Conservation (phyloP, 2,888 invertebrate genomes). For the Sussaba pulchella region DNA sequence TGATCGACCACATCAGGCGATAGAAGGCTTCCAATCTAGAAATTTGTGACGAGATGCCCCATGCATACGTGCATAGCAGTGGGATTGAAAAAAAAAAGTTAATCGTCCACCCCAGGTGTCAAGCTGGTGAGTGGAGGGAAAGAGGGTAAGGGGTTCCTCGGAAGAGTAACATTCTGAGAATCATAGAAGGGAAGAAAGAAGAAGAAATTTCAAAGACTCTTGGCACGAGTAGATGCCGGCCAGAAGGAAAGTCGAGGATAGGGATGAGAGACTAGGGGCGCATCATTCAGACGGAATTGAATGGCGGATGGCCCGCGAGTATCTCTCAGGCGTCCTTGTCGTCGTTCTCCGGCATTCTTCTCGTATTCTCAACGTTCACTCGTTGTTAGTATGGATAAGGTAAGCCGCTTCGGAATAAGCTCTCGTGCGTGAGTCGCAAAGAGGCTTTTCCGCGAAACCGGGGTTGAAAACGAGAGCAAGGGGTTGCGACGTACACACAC, state of each 20-base stretch:
- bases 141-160: slow-evolving; percentile 17
- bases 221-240: neutral
- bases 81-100: slow-evolving; percentile 28
- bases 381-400: slow-evolving; percentile 62
- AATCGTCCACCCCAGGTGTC: slow-evolving; percentile 20
- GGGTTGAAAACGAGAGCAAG: neutral
- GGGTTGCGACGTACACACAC: no score
- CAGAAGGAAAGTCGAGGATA: neutral
- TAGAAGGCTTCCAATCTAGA: no score
- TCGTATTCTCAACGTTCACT: slow-evolving; percentile 28
- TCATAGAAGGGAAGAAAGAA: slow-evolving; percentile 1
- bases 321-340: slow-evolving; percentile 51
- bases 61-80: no score
- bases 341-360: slow-evolving; percentile 48
- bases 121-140: no score
- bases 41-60: no score
- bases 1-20: no score
- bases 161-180: slow-evolving; percentile 6
- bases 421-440: slow-evolving; percentile 59
- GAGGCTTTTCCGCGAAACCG: slow-evolving; percentile 48
- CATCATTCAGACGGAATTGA: slow-evolving; percentile 55
- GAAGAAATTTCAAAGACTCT: slow-evolving; percentile 19
- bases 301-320: slow-evolving; percentile 40
- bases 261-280: slow-evolving; percentile 13
- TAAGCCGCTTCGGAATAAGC: slow-evolving; percentile 61